Evolutionary conservation across 2,888 invertebrate species (phyloP).

Genomic region (Ochropleura leucogaster): DNA sequence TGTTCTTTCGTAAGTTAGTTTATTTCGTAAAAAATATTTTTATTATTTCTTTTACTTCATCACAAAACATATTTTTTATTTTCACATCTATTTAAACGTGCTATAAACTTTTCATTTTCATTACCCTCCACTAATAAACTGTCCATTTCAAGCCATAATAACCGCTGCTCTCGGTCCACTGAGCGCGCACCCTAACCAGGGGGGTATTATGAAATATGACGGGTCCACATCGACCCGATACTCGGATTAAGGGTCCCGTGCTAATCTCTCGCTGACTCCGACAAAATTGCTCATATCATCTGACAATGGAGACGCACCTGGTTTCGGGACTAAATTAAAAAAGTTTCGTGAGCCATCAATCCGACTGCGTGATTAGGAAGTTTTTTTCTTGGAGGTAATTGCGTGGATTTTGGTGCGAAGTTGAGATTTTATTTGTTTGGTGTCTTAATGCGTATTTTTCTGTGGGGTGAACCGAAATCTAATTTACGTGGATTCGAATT

Average conservation of each 20-base stretch:
- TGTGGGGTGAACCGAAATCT: neutral
- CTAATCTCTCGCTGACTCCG: slow-evolving; percentile 81
- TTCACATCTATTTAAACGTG: too few species aligned
- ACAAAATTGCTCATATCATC: slow-evolving; percentile 79
- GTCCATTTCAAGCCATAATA: slow-evolving; percentile 40
- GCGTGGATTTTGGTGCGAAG: slow-evolving; percentile 54
- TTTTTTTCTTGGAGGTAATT: slow-evolving; percentile 56
- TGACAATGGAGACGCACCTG: slow-evolving; percentile 79
- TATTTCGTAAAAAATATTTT: too few species aligned
- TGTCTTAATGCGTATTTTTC: slow-evolving; percentile 30
- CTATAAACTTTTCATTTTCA: slow-evolving; percentile 24
- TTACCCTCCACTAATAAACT: slow-evolving; percentile 42
- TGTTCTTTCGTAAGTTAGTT: too few species aligned
- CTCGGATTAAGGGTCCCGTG: slow-evolving; percentile 78
- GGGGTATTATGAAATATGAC: slow-evolving; percentile 84
- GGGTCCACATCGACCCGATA: slow-evolving; percentile 78
- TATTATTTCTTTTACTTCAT: too few species aligned
- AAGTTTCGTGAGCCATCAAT: slow-evolving; percentile 71
- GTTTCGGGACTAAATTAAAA: slow-evolving; percentile 74
- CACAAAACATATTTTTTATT: too few species aligned
- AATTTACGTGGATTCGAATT: slow-evolving; percentile 27
- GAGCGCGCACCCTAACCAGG: slow-evolving; percentile 59
- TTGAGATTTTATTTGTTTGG: slow-evolving; percentile 51
- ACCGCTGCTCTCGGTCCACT: slow-evolving; percentile 50
- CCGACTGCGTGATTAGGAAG: slow-evolving; percentile 67